These are phyloP conservation scores for Exephanes ischioxanthus DNA, from an alignment of 2,888 invertebrate species.

Conservation along the genomic window DNA sequence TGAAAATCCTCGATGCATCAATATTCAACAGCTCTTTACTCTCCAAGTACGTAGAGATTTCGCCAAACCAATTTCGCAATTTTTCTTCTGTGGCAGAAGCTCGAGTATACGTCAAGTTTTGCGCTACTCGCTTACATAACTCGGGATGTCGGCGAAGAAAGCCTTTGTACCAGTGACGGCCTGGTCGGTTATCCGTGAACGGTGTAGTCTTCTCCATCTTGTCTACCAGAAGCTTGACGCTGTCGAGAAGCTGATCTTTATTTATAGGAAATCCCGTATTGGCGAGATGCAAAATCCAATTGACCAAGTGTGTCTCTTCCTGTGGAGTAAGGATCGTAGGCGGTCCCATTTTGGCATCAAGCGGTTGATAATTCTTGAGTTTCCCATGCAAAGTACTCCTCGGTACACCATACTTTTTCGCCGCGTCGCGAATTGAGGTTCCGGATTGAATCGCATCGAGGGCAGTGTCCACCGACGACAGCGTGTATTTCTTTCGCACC, in stretches of 20 bases:
- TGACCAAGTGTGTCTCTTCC: conserved; percentile 33
- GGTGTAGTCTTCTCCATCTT: conserved; percentile 59
- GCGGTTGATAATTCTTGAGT: conserved; percentile 54
- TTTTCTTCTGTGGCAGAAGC: conserved; percentile 68
- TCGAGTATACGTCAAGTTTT: conserved; percentile 59
- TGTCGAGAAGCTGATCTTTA: conserved; percentile 56
- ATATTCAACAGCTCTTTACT: conserved; percentile 50
- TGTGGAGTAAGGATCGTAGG: conserved; percentile 47
- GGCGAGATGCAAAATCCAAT: conserved; percentile 54
- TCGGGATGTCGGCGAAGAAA: conserved; percentile 57
- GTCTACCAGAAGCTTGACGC: conserved; percentile 24
- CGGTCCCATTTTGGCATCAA: conserved; percentile 49
- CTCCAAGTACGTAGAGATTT: conserved; percentile 65
- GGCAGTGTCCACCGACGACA: not conserved
- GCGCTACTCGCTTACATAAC: conserved; percentile 31
- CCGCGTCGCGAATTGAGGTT: not conserved
- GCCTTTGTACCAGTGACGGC: conserved; percentile 61
- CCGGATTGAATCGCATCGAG: conserved; percentile 24
- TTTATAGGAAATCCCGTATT: conserved; percentile 60
- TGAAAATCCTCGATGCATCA: conserved; percentile 70
- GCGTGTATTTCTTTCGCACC: not conserved
- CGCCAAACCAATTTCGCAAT: conserved; percentile 69
- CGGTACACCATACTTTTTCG: conserved; percentile 52
- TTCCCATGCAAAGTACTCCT: conserved; percentile 64
- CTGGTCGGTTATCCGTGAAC: conserved; percentile 57